These are phyloP conservation scores for Leucophenga maculata DNA, from an alignment of 2,888 invertebrate species.

Conservation along the genomic window DNA sequence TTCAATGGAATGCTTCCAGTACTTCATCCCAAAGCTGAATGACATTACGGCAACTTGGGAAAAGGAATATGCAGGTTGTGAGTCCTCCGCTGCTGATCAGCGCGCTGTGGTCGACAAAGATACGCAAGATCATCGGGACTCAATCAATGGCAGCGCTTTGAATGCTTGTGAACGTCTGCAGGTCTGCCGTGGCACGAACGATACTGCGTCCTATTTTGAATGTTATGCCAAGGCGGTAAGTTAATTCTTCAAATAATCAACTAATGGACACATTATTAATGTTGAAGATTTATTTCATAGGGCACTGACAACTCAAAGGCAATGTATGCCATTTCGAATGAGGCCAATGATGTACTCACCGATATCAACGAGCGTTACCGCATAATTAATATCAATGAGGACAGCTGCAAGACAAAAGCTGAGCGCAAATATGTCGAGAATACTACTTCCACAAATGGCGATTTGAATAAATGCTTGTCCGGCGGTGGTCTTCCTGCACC, in stretches of 20 bases:
- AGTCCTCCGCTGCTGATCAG: not conserved
- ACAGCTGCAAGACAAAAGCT: conserved; percentile 35
- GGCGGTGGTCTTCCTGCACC: not conserved
- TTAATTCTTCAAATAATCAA: no score
- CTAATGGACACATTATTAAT: no score
- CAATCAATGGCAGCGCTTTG: not conserved
- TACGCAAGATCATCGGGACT: not conserved
- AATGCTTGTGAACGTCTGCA: conserved; percentile 26
- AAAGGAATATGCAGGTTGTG: conserved; percentile 22
- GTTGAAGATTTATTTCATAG: no score
- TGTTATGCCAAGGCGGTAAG: conserved; percentile 39
- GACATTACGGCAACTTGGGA: conserved; percentile 24
- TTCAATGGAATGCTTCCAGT: conserved; percentile 36
- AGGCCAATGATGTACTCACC: conserved; percentile 33
- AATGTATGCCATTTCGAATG: conserved; percentile 34
- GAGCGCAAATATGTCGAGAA: conserved; percentile 40
- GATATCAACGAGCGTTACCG: conserved; percentile 28
- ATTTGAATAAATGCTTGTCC: conserved; percentile 41
- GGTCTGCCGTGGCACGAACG: conserved; percentile 7
- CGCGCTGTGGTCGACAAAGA: not conserved
- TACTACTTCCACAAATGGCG: conserved; percentile 35
- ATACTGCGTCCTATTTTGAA: conserved; percentile 28
- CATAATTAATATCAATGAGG: not conserved
- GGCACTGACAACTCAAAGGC: conserved; percentile 22
- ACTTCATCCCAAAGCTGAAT: conserved; percentile 39